Percentiles rank a stretch among this genome's conserved stretches.
Conservation (phyloP, 2,888 invertebrate species). For the Elmis aenea region DNA sequence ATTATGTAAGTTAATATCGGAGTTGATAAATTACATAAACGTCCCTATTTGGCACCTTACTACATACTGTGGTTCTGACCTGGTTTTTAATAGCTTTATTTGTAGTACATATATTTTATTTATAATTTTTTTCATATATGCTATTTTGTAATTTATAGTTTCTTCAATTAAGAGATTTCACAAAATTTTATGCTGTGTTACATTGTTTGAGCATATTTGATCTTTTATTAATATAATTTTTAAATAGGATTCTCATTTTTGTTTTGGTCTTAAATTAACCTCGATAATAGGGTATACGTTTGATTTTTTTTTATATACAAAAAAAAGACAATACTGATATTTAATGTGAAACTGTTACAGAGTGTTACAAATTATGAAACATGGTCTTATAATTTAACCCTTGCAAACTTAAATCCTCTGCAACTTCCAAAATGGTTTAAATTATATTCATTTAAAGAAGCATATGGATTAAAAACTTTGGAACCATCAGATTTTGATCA, state of each 20-base stretch:
- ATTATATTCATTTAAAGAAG: constrained; percentile 67
- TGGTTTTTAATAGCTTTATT: too few species aligned
- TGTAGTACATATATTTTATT: too few species aligned
- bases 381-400: constrained; percentile 69
- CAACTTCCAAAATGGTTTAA: constrained; percentile 64
- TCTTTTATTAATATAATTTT: too few species aligned
- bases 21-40: neutral
- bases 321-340: neutral
- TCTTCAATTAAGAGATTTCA: too few species aligned
- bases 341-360: constrained; percentile 8
- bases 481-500: constrained; percentile 43
- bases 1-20: constrained; percentile 29
- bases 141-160: too few species aligned
- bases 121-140: too few species aligned
- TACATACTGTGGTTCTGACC: neutral
- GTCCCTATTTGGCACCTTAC: neutral
- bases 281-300: too few species aligned
- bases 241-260: too few species aligned
- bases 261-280: too few species aligned
- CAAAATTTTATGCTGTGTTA: too few species aligned
- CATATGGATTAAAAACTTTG: constrained; percentile 48
- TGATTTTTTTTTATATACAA: too few species aligned
- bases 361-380: constrained; percentile 55
- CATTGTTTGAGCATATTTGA: too few species aligned
- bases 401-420: constrained; percentile 58